A percentile compares a stretch with the other conserved stretches of the same genome.
Evolutionary conservation across 2,113 vertebrate species (phyloP).

Genomic region (Antechinus flavipes): DNA sequence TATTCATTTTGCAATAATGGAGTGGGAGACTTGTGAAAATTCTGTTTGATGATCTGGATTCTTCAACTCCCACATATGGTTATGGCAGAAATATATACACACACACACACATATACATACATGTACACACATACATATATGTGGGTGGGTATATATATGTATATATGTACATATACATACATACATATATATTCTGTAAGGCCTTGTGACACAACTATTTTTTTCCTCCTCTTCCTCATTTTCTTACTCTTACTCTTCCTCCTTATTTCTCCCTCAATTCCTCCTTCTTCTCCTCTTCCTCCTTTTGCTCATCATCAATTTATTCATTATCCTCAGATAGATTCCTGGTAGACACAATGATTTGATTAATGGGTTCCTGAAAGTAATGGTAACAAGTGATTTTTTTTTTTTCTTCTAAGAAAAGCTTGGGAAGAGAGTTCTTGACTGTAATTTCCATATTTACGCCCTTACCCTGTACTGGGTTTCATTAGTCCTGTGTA

Average conservation of each 20-base stretch:
- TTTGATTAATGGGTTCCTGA: constrained; percentile 32
- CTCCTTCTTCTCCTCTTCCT: too few species aligned
- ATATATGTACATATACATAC: too few species aligned
- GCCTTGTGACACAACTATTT: background rate
- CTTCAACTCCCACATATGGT: background rate
- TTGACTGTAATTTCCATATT: constrained; percentile 52
- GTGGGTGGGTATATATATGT: too few species aligned
- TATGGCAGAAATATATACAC: background rate
- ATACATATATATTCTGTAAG: too few species aligned
- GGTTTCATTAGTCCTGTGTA: constrained; percentile 53
- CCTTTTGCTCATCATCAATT: background rate
- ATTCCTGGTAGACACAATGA: constrained; percentile 31
- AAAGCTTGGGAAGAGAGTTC: constrained; percentile 6
- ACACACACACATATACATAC: too few species aligned
- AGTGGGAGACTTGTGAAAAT: background rate
- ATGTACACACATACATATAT: too few species aligned
- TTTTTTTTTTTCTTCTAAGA: constrained; percentile 26
- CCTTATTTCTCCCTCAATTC: too few species aligned
- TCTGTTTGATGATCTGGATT: too few species aligned
- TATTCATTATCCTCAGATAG: background rate
- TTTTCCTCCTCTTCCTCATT: background rate
- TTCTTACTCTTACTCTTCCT: too few species aligned
- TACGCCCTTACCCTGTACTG: constrained; percentile 26
- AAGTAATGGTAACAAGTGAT: constrained; percentile 31
- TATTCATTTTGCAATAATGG: background rate